Evolutionary conservation across 2,888 invertebrate genomes (phyloP).

Genomic region (Apodemia hepburni): DNA sequence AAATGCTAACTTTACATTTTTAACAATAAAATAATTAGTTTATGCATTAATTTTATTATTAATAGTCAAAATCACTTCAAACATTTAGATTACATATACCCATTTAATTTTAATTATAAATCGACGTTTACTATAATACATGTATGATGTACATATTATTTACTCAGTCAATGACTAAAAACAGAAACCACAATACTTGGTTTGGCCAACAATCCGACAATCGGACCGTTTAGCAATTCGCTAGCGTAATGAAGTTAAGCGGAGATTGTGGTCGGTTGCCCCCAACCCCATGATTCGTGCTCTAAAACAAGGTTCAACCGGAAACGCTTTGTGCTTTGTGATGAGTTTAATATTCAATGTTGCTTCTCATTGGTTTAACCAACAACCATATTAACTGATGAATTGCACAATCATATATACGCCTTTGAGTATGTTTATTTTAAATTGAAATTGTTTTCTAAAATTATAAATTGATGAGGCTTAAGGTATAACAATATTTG

Average conservation of each 20-base stretch:
- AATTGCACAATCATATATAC: conserved; percentile 8
- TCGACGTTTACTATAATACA: neutral
- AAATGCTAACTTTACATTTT: too few species aligned
- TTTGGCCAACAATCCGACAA: conserved; percentile 59
- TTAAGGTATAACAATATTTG: too few species aligned
- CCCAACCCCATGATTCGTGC: conserved; percentile 48
- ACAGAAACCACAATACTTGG: conserved; percentile 35
- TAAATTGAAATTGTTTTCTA: too few species aligned
- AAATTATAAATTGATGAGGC: too few species aligned
- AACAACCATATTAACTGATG: conserved; percentile 11
- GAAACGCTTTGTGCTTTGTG: conserved; percentile 38
- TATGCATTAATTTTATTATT: too few species aligned
- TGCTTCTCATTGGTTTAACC: conserved; percentile 17
- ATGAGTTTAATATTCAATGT: conserved; percentile 30
- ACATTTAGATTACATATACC: too few species aligned
- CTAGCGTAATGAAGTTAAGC: conserved; percentile 72
- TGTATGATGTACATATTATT: neutral
- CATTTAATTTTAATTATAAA: too few species aligned
- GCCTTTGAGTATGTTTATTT: too few species aligned
- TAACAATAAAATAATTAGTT: too few species aligned
- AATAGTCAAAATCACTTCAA: too few species aligned
- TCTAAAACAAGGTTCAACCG: conserved; percentile 40
- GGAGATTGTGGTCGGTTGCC: conserved; percentile 57
- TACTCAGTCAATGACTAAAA: conserved; percentile 9
- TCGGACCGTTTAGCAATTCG: conserved; percentile 69